These are phyloP conservation scores for Deladenus siricidicola DNA, from an alignment of 2,888 invertebrate species.

Conservation along the genomic window DNA sequence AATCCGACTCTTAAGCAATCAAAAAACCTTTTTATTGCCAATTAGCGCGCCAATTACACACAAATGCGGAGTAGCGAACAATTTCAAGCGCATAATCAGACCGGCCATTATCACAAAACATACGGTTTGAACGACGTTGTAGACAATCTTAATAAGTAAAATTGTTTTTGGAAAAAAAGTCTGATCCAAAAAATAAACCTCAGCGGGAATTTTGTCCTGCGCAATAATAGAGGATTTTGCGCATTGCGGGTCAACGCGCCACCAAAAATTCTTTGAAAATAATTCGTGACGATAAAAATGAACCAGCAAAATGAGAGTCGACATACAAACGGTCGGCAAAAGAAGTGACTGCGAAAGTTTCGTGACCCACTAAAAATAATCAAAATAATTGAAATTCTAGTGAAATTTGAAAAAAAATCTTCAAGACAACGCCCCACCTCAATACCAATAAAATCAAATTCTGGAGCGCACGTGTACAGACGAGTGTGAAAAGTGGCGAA, in stretches of 20 bases:
- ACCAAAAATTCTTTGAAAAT: not conserved
- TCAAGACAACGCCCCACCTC: slow-evolving; percentile 45
- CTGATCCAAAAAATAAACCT: not conserved
- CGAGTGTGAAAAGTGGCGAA: slow-evolving; percentile 69
- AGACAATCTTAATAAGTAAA: slow-evolving; percentile 53
- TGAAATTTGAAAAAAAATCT: too few species aligned
- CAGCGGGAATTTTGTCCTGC: too few species aligned
- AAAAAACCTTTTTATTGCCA: slow-evolving; percentile 52
- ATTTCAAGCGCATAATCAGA: slow-evolving; percentile 70
- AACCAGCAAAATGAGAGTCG: not conserved
- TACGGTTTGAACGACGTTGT: slow-evolving; percentile 66
- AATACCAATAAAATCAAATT: slow-evolving; percentile 67
- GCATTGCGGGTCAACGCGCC: not conserved
- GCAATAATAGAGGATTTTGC: too few species aligned
- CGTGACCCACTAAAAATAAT: not conserved
- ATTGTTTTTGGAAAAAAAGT: slow-evolving; percentile 3
- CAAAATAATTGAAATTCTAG: too few species aligned
- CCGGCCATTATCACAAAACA: slow-evolving; percentile 69
- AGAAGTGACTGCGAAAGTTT: not conserved
- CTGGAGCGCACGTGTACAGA: slow-evolving; percentile 70
- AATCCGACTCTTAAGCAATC: too few species aligned
- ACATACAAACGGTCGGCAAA: not conserved
- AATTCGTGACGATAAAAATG: not conserved
- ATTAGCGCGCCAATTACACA: slow-evolving; percentile 68
- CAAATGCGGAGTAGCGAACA: slow-evolving; percentile 71